phyloP scores from a whole-genome alignment of 1,140 invertebrate species.

The Dufourea novaeangliae region DNA sequence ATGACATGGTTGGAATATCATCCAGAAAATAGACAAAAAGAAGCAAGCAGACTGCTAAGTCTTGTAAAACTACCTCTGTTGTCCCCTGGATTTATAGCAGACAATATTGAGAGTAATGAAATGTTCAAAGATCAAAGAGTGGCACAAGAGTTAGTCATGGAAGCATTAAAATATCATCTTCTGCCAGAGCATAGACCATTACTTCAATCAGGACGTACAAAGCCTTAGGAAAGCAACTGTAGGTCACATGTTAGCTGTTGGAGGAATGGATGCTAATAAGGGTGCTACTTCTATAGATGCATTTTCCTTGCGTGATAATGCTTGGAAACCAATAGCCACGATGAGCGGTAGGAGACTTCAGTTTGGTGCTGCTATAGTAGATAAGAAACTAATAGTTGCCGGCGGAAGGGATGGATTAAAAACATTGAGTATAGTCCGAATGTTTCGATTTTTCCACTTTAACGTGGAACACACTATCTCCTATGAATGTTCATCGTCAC shows the following conservation, averaged over 20 bases:
- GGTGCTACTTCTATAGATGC: constrained; percentile 93
- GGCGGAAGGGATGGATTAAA: constrained; percentile 97
- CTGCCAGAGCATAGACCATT: constrained; percentile 91
- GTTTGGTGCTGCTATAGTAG: constrained; percentile 94
- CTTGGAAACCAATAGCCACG: constrained; percentile 89
- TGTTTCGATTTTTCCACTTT: constrained; percentile 90
- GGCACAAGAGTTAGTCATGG: constrained; percentile 92
- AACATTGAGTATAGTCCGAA: constrained; percentile 94
- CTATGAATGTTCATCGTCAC: constrained; percentile 96
- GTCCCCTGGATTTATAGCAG: constrained; percentile 93
- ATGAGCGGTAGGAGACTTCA: constrained; percentile 92
- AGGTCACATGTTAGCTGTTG: constrained; percentile 92
- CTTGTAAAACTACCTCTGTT: constrained; percentile 93
- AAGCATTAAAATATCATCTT: constrained; percentile 95
- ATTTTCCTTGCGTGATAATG: constrained; percentile 92
- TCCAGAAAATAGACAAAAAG: constrained; percentile 85
- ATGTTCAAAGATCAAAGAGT: constrained; percentile 83
- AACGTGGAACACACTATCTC: constrained; percentile 90
- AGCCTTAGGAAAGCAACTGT: constrained; percentile 95
- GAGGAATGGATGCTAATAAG: constrained; percentile 94
- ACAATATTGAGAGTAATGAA: constrained; percentile 89
- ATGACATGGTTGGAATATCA: constrained; percentile 94
- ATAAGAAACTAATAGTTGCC: constrained; percentile 91
- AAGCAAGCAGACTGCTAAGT: constrained; percentile 87
- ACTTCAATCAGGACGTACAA: constrained; percentile 89